These are phyloP conservation scores for Lacanobia wlatinum DNA, from an alignment of 2,888 invertebrate genomes.

Conservation along the genomic window DNA sequence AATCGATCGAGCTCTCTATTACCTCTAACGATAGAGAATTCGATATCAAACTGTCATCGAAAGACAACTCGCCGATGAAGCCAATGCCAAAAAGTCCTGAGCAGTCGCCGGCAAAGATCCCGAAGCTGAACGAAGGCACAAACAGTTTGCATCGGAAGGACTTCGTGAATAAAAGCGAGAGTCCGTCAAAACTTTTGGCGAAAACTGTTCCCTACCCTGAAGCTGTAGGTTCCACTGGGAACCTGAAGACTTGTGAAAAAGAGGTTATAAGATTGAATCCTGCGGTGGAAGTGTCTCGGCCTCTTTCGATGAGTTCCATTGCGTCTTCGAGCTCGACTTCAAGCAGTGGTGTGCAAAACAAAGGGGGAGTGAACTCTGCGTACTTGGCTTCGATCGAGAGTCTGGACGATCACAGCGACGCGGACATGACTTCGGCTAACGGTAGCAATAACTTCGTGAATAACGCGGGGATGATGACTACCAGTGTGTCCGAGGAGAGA, in stretches of 20 bases:
- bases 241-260: slow-evolving; percentile 84
- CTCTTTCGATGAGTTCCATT: slow-evolving; percentile 94
- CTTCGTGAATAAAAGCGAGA: slow-evolving; percentile 74
- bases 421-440: slow-evolving; percentile 90
- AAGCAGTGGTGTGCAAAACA: slow-evolving; percentile 92
- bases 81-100: slow-evolving; percentile 75
- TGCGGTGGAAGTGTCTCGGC: slow-evolving; percentile 91
- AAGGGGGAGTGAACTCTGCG: slow-evolving; percentile 93
- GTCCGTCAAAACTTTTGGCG: slow-evolving; percentile 78
- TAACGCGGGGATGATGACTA: slow-evolving; percentile 81
- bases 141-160: slow-evolving; percentile 86
- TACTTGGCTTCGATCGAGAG: slow-evolving; percentile 97
- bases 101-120: slow-evolving; percentile 78
- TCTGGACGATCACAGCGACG: slow-evolving; percentile 95
- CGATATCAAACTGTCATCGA: slow-evolving; percentile 85
- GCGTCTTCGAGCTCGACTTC: slow-evolving; percentile 93
- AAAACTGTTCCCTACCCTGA: slow-evolving; percentile 85
- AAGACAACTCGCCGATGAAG: slow-evolving; percentile 83
- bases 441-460: slow-evolving; percentile 87
- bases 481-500: slow-evolving; percentile 80
- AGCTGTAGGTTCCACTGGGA: slow-evolving; percentile 84
- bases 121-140: slow-evolving; percentile 78
- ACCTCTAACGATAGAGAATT: slow-evolving; percentile 89
- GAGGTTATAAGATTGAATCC: slow-evolving; percentile 89
- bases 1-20: slow-evolving; percentile 88